Base-by-base conservation (phyloP, 2,797 vertebrate genomes). In the Steatocranus sp. region DNA sequence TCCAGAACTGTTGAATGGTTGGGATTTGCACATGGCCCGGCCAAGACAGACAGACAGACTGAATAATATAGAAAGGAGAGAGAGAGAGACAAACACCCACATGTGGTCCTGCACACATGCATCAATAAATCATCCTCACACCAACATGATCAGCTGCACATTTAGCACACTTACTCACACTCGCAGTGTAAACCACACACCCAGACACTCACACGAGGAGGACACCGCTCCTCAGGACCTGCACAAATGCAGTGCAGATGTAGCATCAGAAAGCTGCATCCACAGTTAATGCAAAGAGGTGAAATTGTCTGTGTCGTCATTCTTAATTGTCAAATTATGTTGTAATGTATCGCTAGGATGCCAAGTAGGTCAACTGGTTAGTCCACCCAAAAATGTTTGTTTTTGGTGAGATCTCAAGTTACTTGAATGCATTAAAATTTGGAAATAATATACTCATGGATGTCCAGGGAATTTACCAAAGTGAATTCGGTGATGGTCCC, bases 1-100 rank as follows among this genome's bases (percentile, higher is more conserved):
- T 99, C 97, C 98, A 99, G 97, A 96, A 99, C 96, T 98, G 96
- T 99, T 99, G 98, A 98, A 99, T 98, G 96, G 95, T 98, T 99
- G 97, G 98, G 98, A 97, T 97, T 99, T 98, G 97, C 95, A 98
- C 97, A 97, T 97, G 96, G 97, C 97, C 98, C 97, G 96, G 98
- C 97, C 98, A 98, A 97, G 96, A 91, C 49, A 93, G 79, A 94
- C 7, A 90, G 61, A 91, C 27, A 91, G 75, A 89, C n/a, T 49
- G 85, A 94, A 73, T 73, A 63, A 90, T 54, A 94, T 66, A 91
- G 70, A 63, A 76, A 90, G 51, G 36, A 89, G 34, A 91, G 61
- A 63, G 75, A 91, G 41, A 89, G 75, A 90, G 79, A 85, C 86
- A 54, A 88, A 36, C 84, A 90, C 83, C 73, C 88, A 87, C 83